phyloP scores from a whole-genome alignment of 2,797 vertebrate species.

The Cryptoprocta ferox region DNA sequence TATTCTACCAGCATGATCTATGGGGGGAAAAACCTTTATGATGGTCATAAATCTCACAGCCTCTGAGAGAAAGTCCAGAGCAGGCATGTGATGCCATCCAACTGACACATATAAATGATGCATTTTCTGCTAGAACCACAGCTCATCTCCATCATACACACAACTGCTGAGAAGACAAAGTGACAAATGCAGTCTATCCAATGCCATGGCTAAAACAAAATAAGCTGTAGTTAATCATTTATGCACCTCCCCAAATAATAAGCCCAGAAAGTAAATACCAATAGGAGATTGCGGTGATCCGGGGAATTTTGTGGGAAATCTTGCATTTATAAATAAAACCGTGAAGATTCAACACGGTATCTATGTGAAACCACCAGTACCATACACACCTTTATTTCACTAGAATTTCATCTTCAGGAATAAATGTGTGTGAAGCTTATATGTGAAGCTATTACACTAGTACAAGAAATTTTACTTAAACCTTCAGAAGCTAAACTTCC shows the following conservation, averaged over 20 bases:
- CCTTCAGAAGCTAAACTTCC: neutral
- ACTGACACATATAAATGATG: constrained; percentile 82
- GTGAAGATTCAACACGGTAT: neutral
- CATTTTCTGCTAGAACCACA: constrained; percentile 77
- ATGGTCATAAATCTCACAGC: constrained; percentile 72
- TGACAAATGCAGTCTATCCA: constrained; percentile 51
- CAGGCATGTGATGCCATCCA: constrained; percentile 57
- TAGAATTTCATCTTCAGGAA: constrained; percentile 3
- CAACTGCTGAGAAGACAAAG: constrained; percentile 80
- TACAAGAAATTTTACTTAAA: constrained; percentile 25
- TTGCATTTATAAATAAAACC: constrained; percentile 67
- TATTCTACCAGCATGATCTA: constrained; percentile 68
- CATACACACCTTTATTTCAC: constrained; percentile 7
- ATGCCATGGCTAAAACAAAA: constrained; percentile 59
- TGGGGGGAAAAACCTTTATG: constrained; percentile 37
- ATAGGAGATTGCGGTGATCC: constrained; percentile 14
- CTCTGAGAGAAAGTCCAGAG: constrained; percentile 75
- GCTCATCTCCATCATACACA: constrained; percentile 83
- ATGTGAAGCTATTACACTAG: neutral
- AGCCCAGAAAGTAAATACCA: constrained; percentile 65
- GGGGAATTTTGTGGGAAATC: constrained; percentile 16
- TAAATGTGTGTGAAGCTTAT: neutral
- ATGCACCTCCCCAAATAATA: constrained; percentile 56
- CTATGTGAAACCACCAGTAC: neutral
- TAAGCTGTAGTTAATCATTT: constrained; percentile 75